Conservation (phyloP, 2,113 vertebrate species). For the Vicugna pacos region DNA sequence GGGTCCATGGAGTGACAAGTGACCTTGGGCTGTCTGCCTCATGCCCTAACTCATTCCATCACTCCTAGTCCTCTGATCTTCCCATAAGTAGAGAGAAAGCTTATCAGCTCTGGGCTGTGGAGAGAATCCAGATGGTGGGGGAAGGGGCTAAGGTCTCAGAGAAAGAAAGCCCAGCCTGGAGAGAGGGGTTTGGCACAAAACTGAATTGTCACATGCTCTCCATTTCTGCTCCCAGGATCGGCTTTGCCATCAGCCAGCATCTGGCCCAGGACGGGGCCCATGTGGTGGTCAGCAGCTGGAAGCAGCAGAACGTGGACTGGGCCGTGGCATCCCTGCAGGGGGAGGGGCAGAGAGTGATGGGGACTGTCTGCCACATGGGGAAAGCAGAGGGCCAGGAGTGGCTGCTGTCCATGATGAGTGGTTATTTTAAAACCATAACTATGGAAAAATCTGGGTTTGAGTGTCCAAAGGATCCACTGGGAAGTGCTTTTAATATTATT, state of each 20-base stretch:
- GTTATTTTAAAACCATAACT: background rate
- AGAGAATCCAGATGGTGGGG: background rate
- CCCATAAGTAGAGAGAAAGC: background rate
- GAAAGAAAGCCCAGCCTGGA: background rate
- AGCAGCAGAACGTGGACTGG: background rate
- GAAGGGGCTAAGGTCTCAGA: background rate
- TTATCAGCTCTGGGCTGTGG: background rate
- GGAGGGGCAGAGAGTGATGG: background rate
- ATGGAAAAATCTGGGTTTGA: background rate
- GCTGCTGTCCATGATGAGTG: background rate
- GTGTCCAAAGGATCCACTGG: background rate
- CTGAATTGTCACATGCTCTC: background rate
- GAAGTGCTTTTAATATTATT: background rate
- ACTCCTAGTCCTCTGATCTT: background rate
- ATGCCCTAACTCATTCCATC: background rate
- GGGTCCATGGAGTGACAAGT: background rate
- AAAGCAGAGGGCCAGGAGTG: no score
- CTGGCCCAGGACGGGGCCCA: background rate
- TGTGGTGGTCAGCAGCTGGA: background rate
- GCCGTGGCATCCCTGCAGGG: fast-evolving
- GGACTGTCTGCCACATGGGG: fast-evolving
- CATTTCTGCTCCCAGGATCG: background rate
- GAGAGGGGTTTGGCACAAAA: background rate
- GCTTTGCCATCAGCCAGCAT: background rate
- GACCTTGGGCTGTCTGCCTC: background rate